These are phyloP conservation scores for Mythimna impura DNA, from an alignment of 2,888 invertebrate species.

Conservation along the genomic window DNA sequence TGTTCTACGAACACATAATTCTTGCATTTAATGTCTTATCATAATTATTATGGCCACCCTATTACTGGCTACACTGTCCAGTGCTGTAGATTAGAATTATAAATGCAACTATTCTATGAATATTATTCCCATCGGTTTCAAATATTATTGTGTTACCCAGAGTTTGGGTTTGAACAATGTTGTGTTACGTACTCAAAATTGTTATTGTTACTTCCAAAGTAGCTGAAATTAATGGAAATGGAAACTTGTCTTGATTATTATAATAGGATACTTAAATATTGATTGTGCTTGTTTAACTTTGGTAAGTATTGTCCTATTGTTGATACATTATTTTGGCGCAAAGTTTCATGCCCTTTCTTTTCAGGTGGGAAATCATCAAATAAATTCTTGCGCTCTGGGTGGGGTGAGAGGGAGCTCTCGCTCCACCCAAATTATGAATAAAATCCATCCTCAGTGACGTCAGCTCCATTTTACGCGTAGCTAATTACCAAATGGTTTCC, in stretches of 20 bases:
- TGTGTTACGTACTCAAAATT: constrained; percentile 26
- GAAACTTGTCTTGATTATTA: constrained; percentile 3
- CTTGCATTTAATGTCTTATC: constrained; percentile 14
- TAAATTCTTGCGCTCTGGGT: too few relatives aligned
- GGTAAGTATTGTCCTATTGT: neutral
- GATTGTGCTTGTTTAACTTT: neutral
- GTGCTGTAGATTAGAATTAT: constrained; percentile 70
- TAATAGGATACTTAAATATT: constrained; percentile 9
- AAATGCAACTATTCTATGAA: constrained; percentile 72
- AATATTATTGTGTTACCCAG: constrained; percentile 46
- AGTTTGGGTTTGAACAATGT: constrained; percentile 43
- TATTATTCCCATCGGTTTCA: constrained; percentile 66
- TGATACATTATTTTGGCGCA: neutral
- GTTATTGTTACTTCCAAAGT: constrained; percentile 39
- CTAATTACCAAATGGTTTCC: too few relatives aligned
- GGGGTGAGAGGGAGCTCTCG: too few relatives aligned
- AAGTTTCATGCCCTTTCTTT: neutral
- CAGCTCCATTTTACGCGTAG: too few relatives aligned
- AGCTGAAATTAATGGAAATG: constrained; percentile 21
- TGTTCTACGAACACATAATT: constrained; percentile 3
- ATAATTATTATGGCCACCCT: constrained; percentile 57
- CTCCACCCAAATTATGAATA: too few relatives aligned
- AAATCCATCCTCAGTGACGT: too few relatives aligned
- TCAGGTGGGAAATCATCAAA: too few relatives aligned
- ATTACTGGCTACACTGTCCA: constrained; percentile 54